Evolutionary conservation across 2,888 invertebrate genomes (phyloP), one percentile per base, ranked within the genome.

Genomic region (Dendrolimus houi): DNA sequence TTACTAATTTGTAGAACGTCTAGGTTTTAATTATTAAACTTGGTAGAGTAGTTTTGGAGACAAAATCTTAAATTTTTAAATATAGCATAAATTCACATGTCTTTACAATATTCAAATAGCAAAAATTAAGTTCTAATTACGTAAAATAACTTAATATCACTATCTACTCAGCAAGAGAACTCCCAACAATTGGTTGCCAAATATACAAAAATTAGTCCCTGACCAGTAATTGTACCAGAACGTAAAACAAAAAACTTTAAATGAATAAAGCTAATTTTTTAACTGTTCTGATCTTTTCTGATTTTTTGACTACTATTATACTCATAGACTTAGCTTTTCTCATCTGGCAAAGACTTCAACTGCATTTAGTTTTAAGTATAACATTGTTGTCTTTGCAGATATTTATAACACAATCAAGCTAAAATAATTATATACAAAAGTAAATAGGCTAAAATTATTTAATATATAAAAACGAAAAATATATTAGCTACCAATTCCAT

Each of bases 191-290:
- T 29, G 3, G 29, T 29, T 29, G 29, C 29, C 29, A 29, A 29
- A 29, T 29, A 29, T 29, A 29, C 29, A 29, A 47, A 47, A 47
- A 47, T 12, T 47, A 10, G 47, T 12, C 47, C 9, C 47, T 8
- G 12, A 47, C 47, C 47, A 47, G 12, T 10, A 47, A 47, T 12
- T 12, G 3, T 12, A 59, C 54, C 59, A 56, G 1, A 8, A 54
- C 41, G 13, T 40, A 55, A 47, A 14, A 57, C 55, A 41, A 12
- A n/a, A 54, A 52, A 62, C 60, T 58, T 59, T 61, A 63, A 60
- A 62, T 63, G 62, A 56, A 62, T 62, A 54, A 52, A 57, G 10
- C 53, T 8, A 54, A 59, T 10, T 55, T 62, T 62, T 66, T 60
- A 60, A 60, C 59, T 54, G 60, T 57, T 9, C 55, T 57, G 63